Evolutionary conservation across 2,888 invertebrate genomes (phyloP).

Genomic region (Cyclophora albipunctata): DNA sequence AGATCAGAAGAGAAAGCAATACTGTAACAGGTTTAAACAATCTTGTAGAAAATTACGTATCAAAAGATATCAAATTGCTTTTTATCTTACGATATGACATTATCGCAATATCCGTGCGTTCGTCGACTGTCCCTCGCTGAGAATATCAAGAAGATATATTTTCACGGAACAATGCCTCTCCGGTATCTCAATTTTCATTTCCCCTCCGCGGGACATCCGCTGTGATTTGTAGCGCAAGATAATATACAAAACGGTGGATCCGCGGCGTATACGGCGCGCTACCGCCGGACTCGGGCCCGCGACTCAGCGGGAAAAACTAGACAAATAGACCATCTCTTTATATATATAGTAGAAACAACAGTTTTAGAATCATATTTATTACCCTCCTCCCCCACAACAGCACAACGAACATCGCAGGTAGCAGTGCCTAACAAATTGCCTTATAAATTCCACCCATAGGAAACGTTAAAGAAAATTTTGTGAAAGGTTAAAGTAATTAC

Average conservation of each 20-base stretch:
- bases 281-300: background rate
- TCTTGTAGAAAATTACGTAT: conserved; percentile 33
- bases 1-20: no score
- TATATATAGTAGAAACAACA: conserved; percentile 17
- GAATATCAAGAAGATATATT: conserved; percentile 72
- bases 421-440: conserved; percentile 23
- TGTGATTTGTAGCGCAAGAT: conserved; percentile 73
- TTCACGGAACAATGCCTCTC: conserved; percentile 71
- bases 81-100: conserved; percentile 64
- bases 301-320: conserved; percentile 53
- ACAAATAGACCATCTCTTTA: conserved; percentile 37
- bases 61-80: conserved; percentile 53
- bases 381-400: conserved; percentile 1
- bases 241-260: conserved; percentile 71
- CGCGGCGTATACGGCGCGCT: conserved; percentile 34
- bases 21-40: no score
- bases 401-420: conserved; percentile 17
- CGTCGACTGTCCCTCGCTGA: conserved; percentile 58
- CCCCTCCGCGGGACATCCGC: conserved; percentile 68
- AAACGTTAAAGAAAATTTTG: conserved; percentile 27
- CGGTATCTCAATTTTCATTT: conserved; percentile 74
- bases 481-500: conserved; percentile 34
- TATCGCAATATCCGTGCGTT: conserved; percentile 66
- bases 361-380: no score
- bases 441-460: conserved; percentile 23